Evolutionary conservation across 1,140 invertebrate species (phyloP).

Genomic region (Akabosia matsudoensis): DNA sequence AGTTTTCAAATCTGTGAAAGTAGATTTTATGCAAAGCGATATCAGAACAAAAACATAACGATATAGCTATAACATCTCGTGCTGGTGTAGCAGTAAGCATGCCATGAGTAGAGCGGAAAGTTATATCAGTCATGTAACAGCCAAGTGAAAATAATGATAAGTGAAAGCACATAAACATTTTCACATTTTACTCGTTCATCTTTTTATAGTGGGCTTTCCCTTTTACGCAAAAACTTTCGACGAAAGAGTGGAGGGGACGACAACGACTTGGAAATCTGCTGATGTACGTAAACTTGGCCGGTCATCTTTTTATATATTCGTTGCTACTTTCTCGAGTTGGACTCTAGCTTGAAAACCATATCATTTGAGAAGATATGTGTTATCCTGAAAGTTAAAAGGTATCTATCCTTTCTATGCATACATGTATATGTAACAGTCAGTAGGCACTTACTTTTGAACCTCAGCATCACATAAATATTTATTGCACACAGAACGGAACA

Average conservation of each 20-base stretch:
- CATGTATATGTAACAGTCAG: no score
- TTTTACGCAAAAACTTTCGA: neutral
- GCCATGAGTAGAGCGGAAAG: no score
- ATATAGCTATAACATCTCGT: no score
- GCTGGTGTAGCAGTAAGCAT: no score
- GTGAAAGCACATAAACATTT: slow-evolving; percentile 18
- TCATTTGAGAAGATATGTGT: no score
- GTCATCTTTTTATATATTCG: neutral
- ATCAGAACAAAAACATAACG: neutral
- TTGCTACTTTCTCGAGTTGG: neutral
- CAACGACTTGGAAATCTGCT: neutral
- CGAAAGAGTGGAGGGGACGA: neutral
- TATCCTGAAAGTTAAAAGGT: no score
- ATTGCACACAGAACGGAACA: no score
- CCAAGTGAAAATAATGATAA: neutral
- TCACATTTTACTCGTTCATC: slow-evolving; percentile 12
- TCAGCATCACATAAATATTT: no score
- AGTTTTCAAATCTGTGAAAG: neutral
- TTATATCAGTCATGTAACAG: no score
- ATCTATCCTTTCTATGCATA: no score
- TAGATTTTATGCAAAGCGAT: neutral
- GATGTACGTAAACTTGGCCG: no score
- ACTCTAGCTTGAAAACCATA: neutral
- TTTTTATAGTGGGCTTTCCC: slow-evolving; percentile 3
- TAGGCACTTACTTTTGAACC: no score